Conservation (phyloP, 2,113 vertebrate species). For the Lycaon pictus region DNA sequence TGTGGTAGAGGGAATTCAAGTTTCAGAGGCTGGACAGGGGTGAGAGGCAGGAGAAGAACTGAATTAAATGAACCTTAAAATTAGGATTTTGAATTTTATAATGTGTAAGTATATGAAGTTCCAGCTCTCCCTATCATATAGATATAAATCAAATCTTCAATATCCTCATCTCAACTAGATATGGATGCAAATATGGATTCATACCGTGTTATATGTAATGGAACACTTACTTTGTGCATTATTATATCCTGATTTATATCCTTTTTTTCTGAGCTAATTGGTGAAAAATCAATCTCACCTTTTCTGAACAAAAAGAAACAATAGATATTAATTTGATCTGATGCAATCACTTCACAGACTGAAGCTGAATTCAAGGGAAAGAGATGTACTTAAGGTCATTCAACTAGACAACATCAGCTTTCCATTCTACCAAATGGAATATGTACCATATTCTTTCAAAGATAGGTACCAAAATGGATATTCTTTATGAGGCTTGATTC, state of each 20-base stretch:
- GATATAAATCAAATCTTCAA: background rate
- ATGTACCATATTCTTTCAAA: background rate
- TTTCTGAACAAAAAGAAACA: background rate
- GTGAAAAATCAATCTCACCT: slow-evolving; percentile 1
- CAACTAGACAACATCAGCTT: background rate
- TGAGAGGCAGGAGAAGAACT: background rate
- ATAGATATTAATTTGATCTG: slow-evolving; percentile 6
- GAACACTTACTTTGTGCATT: background rate
- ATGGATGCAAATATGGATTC: background rate
- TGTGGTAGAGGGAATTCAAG: slow-evolving; percentile 47
- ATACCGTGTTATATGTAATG: background rate
- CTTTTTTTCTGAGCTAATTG: slow-evolving; percentile 47
- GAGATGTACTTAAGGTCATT: background rate
- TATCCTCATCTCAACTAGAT: slow-evolving; percentile 46
- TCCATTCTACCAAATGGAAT: background rate
- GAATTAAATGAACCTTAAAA: background rate
- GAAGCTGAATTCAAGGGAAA: background rate
- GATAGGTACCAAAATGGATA: background rate
- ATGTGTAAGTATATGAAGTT: background rate
- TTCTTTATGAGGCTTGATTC: background rate
- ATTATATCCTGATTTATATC: background rate
- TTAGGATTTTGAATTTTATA: slow-evolving; percentile 10
- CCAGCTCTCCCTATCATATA: background rate
- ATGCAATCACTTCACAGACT: slow-evolving; percentile 1
- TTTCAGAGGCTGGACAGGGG: background rate